phyloP scores from a whole-genome alignment of 2,113 vertebrate genomes.

The Labeo catla region DNA sequence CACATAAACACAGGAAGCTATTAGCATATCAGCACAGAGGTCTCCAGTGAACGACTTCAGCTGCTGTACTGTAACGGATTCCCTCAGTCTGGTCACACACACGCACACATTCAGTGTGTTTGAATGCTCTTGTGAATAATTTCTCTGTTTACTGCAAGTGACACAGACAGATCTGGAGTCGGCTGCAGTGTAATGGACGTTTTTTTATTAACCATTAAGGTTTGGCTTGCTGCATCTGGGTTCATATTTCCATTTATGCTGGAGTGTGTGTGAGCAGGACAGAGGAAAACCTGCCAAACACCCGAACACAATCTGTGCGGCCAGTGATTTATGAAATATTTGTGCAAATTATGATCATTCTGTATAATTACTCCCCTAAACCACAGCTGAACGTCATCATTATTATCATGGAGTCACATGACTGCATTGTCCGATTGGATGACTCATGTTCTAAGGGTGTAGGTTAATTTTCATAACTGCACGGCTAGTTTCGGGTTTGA shows the following conservation, averaged over 20 bases:
- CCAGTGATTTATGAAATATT: not conserved
- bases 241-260: not conserved
- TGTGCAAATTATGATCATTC: constrained; percentile 3
- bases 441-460: not conserved
- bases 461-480: not conserved
- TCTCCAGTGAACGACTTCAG: constrained; percentile 23
- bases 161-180: not conserved
- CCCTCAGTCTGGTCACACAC: constrained; percentile 9
- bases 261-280: not conserved
- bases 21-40: constrained; percentile 68
- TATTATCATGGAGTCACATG: not conserved
- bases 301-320: not conserved
- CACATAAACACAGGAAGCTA: constrained; percentile 67
- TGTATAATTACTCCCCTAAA: not conserved
- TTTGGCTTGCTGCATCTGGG: not conserved
- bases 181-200: not conserved
- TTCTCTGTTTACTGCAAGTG: constrained; percentile 20
- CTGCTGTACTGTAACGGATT: constrained; percentile 29
- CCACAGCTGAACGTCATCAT: constrained; percentile 1
- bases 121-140: not conserved
- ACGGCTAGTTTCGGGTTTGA: not conserved
- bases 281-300: constrained; percentile 10
- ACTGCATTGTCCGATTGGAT: not conserved
- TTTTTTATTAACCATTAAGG: not conserved
- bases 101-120: not conserved